Conservation (phyloP, 2,888 invertebrate species). For the Limnephilus auricula region DNA sequence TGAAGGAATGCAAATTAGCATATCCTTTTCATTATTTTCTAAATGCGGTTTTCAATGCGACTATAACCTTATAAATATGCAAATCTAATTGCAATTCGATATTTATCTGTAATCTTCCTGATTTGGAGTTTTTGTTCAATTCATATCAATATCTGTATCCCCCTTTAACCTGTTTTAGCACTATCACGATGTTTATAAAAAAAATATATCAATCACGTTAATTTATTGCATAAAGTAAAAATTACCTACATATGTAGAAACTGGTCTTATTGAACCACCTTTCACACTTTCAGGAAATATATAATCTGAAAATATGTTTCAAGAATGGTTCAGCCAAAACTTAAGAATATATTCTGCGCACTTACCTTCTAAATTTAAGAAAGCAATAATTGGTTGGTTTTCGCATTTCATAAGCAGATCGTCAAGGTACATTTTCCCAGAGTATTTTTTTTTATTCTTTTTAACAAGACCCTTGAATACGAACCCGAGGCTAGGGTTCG, state of each 20-base stretch:
- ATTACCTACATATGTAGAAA: neutral
- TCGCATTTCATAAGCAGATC: neutral
- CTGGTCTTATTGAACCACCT: neutral
- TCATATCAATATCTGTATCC: neutral
- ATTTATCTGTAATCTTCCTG: neutral
- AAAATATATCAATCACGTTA: neutral
- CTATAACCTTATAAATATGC: neutral
- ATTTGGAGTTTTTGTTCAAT: neutral
- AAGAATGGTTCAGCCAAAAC: neutral
- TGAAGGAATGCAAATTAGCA: neutral
- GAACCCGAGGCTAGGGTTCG: too few species aligned
- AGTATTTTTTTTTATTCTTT: neutral
- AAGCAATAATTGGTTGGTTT: neutral
- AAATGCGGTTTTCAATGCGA: neutral
- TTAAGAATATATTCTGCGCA: neutral
- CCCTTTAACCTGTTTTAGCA: neutral
- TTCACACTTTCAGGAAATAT: too few species aligned
- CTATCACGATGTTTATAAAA: neutral
- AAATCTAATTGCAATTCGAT: neutral
- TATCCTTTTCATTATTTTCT: neutral
- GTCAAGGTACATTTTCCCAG: neutral
- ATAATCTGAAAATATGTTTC: neutral
- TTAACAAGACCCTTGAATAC: too few species aligned
- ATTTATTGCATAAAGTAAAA: neutral
- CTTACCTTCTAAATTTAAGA: too few species aligned